Evolutionary conservation across 2,797 vertebrate genomes (phyloP), one percentile per base, ranked within the genome.

Genomic region (Hapalemur alaotrensis): DNA sequence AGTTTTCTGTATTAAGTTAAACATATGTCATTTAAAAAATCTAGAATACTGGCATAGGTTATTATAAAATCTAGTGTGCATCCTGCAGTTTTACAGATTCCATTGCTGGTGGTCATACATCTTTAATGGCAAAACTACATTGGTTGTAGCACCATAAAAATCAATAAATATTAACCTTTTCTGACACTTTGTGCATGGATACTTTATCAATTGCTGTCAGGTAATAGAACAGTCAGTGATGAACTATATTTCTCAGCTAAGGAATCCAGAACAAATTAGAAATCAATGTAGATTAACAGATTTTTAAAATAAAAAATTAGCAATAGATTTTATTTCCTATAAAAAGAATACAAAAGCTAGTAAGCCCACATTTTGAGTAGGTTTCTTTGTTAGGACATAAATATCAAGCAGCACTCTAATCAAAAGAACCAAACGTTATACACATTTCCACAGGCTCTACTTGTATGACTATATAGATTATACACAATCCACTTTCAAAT

Each of bases 81-180:
- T 97, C 93, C 97, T 97, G 97, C 98, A 98, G 54, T 98, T 98
- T 98, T 98, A 98, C 98, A 97, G 97, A 97, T 98, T 98, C 98
- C 97, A 98, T 93, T 98, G 98, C 98, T 98, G 96, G 97, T 98
- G 97, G 98, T 97, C 97, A 98, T 98, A 98, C 98, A 98, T 98
- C 98, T 98, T 97, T 97, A 97, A 98, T 96, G 97, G 98, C 98
- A 98, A 98, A 98, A 98, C 98, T 98, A 98, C 98, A 98, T 89
- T 98, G 98, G 98, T 97, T 98, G 97, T 96, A 98, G 98, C 96
- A 0, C 97, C 98, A 98, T 97, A 98, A 98, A 98, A 98, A 98
- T 99, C 98, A 98, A 99, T 99, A 98, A 98, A 98, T 99, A 98
- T 98, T 99, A 99, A 98, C 98, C 98, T 99, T 98, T 98, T 97